Evolutionary conservation across 1,140 invertebrate genomes (phyloP).

Genomic region (Melipona quadrifasciata): DNA sequence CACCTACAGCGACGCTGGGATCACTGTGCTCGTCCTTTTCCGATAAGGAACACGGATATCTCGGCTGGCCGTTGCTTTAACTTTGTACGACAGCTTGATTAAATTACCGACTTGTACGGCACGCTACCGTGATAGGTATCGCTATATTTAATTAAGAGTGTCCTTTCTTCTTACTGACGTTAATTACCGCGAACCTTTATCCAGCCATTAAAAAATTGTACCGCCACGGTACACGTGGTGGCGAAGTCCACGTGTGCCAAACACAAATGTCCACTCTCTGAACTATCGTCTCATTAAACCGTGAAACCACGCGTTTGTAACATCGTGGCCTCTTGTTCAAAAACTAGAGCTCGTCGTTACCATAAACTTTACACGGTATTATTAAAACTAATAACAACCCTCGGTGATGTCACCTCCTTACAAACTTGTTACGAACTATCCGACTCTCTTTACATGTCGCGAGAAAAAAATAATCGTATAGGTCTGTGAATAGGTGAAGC

Average conservation of each 20-base stretch:
- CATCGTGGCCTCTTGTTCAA: background rate
- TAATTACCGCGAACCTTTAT: conserved; percentile 29
- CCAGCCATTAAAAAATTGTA: conserved; percentile 19
- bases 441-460: background rate
- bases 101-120: conserved; percentile 10
- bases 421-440: background rate
- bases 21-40: background rate
- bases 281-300: background rate
- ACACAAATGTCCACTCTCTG: background rate
- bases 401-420: background rate
- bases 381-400: background rate
- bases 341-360: background rate
- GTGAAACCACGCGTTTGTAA: background rate
- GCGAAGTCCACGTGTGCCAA: background rate
- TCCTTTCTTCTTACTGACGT: conserved; percentile 14
- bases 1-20: background rate
- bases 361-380: background rate
- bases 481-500: background rate
- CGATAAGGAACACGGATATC: conserved; percentile 14
- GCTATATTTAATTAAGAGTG: conserved; percentile 42
- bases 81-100: conserved; percentile 27
- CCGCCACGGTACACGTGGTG: no score
- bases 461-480: background rate
- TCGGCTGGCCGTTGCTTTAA: background rate
- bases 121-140: conserved; percentile 29